These are phyloP conservation scores for Tiphia femorata DNA, from an alignment of 2,888 invertebrate species.

Conservation along the genomic window DNA sequence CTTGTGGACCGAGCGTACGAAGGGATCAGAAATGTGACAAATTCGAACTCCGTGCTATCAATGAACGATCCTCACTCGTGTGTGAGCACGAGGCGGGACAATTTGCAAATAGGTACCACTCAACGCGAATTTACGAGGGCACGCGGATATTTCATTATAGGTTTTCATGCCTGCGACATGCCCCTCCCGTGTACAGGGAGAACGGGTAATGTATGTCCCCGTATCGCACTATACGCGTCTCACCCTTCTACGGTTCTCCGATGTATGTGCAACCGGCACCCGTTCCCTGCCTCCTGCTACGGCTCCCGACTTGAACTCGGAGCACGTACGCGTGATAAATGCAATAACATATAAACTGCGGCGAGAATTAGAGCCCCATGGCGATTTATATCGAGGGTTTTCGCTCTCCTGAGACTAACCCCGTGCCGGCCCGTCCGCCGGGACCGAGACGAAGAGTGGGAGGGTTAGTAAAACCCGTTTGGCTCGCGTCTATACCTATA, in stretches of 20 bases:
- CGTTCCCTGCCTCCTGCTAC: conserved; percentile 29
- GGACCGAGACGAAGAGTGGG: too few species aligned
- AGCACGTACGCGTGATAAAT: conserved; percentile 64
- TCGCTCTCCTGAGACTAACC: conserved; percentile 32
- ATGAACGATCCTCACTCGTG: too few species aligned
- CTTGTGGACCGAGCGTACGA: too few species aligned
- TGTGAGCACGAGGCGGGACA: conserved; percentile 6
- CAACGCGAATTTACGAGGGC: conserved; percentile 7
- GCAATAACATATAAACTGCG: conserved; percentile 66
- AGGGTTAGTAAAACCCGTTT: conserved; percentile 29
- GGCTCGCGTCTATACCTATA: not conserved
- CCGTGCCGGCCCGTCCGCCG: conserved; percentile 6
- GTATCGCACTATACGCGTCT: conserved; percentile 47
- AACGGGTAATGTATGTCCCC: conserved; percentile 49
- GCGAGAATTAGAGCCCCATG: conserved; percentile 62
- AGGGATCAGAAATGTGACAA: too few species aligned
- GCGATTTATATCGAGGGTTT: conserved; percentile 62
- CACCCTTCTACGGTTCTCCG: conserved; percentile 5
- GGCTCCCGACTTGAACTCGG: conserved; percentile 37
- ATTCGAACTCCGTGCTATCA: too few species aligned
- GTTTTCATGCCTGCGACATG: conserved; percentile 21
- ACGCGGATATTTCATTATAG: conserved; percentile 36
- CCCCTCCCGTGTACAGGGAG: conserved; percentile 18
- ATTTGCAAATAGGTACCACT: conserved; percentile 15
- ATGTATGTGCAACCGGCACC: conserved; percentile 36